These are phyloP conservation scores for Meghimatium bilineatum DNA, from an alignment of 2,888 invertebrate species.

Conservation along the genomic window DNA sequence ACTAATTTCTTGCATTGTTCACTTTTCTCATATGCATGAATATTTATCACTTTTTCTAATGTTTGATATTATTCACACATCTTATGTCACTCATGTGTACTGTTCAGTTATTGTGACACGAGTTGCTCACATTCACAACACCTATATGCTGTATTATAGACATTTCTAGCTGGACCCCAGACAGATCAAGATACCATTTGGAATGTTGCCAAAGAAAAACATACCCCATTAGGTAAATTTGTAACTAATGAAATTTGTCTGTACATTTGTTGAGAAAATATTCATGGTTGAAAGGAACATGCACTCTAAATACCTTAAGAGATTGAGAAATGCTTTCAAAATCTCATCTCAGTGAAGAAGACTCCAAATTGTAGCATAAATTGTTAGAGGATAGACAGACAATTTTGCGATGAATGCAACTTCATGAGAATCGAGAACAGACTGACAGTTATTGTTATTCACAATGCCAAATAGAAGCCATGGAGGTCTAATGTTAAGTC, in stretches of 20 bases:
- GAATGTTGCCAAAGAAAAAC: slow-evolving; percentile 74
- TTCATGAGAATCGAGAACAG: too few species aligned
- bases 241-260: background rate
- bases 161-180: slow-evolving; percentile 70
- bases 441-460: too few species aligned
- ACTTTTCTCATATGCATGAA: background rate
- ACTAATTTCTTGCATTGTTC: background rate
- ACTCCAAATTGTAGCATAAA: too few species aligned
- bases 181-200: slow-evolving; percentile 72
- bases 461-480: too few species aligned
- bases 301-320: too few species aligned
- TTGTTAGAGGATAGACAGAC: too few species aligned
- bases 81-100: background rate
- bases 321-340: too few species aligned
- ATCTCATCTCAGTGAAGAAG: too few species aligned
- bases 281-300: too few species aligned
- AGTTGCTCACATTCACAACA: slow-evolving; percentile 18
- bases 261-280: too few species aligned
- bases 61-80: background rate
- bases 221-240: slow-evolving; percentile 71
- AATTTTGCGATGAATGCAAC: too few species aligned
- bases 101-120: background rate
- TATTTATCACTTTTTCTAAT: background rate
- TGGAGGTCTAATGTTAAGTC: too few species aligned
- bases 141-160: slow-evolving; percentile 40